phyloP scores from a whole-genome alignment of 2,113 vertebrate species.

The Syrmaticus mikado region DNA sequence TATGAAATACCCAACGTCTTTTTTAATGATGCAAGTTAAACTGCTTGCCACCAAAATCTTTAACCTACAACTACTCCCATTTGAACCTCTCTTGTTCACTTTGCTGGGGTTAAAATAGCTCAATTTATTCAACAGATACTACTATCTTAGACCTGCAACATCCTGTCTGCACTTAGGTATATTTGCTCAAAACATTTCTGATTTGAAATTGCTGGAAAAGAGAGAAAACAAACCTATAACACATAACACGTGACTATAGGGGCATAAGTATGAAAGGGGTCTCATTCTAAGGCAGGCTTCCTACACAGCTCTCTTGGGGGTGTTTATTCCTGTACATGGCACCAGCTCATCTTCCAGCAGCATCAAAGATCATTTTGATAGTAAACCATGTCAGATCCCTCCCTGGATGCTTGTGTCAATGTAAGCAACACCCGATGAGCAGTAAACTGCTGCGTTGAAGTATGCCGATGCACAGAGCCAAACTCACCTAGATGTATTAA shows the following conservation, averaged over 20 bases:
- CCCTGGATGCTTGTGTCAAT: background rate
- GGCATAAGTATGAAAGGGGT: background rate
- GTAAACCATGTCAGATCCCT: background rate
- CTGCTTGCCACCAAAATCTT: background rate
- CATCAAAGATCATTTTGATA: background rate
- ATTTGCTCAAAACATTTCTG: background rate
- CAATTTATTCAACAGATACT: accelerated
- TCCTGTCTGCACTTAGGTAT: background rate
- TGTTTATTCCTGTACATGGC: background rate
- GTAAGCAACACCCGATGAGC: background rate
- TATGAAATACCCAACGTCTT: background rate
- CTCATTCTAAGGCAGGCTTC: background rate
- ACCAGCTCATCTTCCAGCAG: background rate
- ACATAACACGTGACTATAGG: background rate
- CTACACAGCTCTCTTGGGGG: background rate
- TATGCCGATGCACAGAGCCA: background rate
- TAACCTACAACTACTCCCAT: background rate
- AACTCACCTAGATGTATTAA: background rate
- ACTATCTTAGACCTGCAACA: background rate
- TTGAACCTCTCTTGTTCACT: background rate
- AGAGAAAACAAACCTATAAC: background rate
- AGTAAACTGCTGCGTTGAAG: background rate
- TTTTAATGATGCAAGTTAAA: background rate
- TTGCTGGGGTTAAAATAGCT: background rate
- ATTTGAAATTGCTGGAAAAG: background rate